phyloP scores from a whole-genome alignment of 2,113 vertebrate species.

The Diadophis punctatus region DNA sequence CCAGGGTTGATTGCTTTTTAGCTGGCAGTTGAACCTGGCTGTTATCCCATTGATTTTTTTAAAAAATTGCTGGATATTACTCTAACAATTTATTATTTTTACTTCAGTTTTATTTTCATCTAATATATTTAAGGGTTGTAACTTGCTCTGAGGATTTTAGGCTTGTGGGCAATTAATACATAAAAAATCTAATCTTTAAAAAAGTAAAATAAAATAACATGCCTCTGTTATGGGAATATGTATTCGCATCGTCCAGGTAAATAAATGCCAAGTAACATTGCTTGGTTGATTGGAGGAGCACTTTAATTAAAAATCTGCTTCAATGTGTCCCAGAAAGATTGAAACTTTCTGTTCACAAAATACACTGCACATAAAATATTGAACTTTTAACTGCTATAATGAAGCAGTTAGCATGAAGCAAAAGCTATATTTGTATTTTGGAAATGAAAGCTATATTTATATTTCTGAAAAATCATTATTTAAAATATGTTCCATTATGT shows the following conservation, averaged over 20 bases:
- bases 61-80: background rate
- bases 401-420: background rate
- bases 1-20: background rate
- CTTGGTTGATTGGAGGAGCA: background rate
- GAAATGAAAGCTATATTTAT: slow-evolving; percentile 3
- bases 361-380: slow-evolving; percentile 8
- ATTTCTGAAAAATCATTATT: background rate
- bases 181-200: background rate
- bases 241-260: background rate
- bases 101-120: background rate
- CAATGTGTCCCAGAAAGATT: background rate
- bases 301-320: slow-evolving; percentile 12
- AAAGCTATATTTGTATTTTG: slow-evolving; percentile 16
- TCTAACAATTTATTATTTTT: background rate
- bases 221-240: background rate
- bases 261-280: background rate
- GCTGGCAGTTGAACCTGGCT: background rate
- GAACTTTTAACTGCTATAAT: slow-evolving; percentile 15
- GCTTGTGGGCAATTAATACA: background rate
- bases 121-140: background rate
- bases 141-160: background rate
- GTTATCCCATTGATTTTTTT: background rate
- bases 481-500: background rate
- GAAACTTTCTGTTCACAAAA: slow-evolving; percentile 22
- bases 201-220: background rate